Base-by-base conservation (phyloP, 37 sponge, comb jelly and placozoan species). In the Aplysina aerophoba region DNA sequence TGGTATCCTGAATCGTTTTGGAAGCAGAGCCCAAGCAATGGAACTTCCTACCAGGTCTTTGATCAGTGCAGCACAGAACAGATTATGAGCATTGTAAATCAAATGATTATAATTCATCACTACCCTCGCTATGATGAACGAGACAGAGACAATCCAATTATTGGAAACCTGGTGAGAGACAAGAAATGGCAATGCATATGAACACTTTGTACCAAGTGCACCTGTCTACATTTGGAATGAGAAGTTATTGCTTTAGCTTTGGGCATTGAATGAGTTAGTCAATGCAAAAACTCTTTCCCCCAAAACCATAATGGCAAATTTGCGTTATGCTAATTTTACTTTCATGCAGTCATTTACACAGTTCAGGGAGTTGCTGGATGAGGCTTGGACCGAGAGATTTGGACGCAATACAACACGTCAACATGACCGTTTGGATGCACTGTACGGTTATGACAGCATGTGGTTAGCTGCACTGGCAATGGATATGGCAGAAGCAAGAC, bases 1-100 rank as follows among this genome's bases (percentile, higher is more conserved):
- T 92, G 89, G 93, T 92, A 89, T 60, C 55, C 64, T 13, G 67
- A 83, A 0, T 16, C 65, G 19, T 92, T 90, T 86, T 92, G 93
- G 93, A 41, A 16, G 30, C 20, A 19, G 0, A 59, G 19, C 27
- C 20, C 15, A 11, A 38, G 55, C 15, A 44, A 41, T 50, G 50
- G 50, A 8, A 6, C 19, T 14, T 1, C 54, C 8, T 91, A 91
- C 39, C 38, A 61, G 3, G 73, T 81, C 20, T 24, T 63, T 17
- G 17, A 40, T 41, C 27, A 36, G 25, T 92, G 93, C 55, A 19
- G 73, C 0, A 14, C 0, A 27, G 34, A 21, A 0, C 71, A 84
- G 41, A 8, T 86, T 37, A 44, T 80, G 74, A 13, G 22, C 0
- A 72, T 89, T 33, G 31, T 92, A 0, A 64, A 88, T 25, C 53